Evolutionary conservation across 2,797 vertebrate species (phyloP), one percentile per base, ranked within the genome.

Genomic region (Meda fulgida): DNA sequence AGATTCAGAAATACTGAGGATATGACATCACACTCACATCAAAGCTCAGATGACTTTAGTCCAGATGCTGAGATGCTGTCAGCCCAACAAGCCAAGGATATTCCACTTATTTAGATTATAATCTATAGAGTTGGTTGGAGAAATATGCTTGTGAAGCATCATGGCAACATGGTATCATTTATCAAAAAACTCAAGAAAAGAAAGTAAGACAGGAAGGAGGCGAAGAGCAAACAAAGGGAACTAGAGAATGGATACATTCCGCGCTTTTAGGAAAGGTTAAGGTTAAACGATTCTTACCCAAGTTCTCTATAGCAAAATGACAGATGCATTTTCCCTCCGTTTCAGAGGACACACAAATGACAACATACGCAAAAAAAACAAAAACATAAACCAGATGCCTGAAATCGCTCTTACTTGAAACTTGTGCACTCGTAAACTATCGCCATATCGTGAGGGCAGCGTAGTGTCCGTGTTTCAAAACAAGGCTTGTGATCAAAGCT

Each of bases 1-100:
- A 29, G 69, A 73, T 75, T 51, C 66, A 71, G 76, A 81, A 84
- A 78, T 81, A 53, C 75, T 36, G 53, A 81, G 73, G 48, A 84
- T 53, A 84, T 84, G 46, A 84, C 73, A 77, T 84, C 46, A 77
- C 66, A 55, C 58, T 43, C 65, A 75, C 80, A 77, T 83, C 67
- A 82, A 89, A 85, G 81, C n/a, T 43, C 21, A 55, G 48, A 78
- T 70, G 65, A 78, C 46, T 78, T 84, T 60, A 75, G 67, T 78
- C 83, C 66, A 85, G 83, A 84, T 89, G 85, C 71, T 72, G 81
- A 40, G 58, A 87, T 80, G 63, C 65, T 70, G 58, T 81, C 85
- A 40, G 84, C 53, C 60, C 73, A 53, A 70, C 58, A 51, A n/a
- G 23, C 9, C 55, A 58, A 69, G 43, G 18, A 66, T 23, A 67